Percentiles rank a stretch among this genome's conserved stretches.
Evolutionary conservation across 2,797 vertebrate species (phyloP).

Genomic region (Chloroceryle amazona): DNA sequence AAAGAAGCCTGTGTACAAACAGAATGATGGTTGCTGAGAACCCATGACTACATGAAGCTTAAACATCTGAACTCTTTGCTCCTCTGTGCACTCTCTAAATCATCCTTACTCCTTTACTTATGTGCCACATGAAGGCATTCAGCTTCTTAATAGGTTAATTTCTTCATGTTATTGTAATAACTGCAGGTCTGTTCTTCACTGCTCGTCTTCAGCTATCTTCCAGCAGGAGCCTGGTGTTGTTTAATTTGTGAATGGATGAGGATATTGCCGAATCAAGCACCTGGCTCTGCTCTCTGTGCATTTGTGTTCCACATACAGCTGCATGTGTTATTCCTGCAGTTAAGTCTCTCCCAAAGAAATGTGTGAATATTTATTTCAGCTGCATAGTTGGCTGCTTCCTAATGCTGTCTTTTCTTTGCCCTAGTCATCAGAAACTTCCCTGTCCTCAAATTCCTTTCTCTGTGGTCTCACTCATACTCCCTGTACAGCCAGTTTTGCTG

Average conservation of each 20-base stretch:
- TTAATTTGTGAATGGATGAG: background rate
- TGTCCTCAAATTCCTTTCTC: constrained; percentile 62
- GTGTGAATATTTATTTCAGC: constrained; percentile 42
- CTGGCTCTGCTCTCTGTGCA: background rate
- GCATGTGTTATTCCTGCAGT: constrained; percentile 42
- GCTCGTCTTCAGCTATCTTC: background rate
- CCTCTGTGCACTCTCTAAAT: background rate
- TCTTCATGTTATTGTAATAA: background rate
- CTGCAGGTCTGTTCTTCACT: background rate
- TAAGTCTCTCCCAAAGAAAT: constrained; percentile 28
- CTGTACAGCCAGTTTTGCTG: constrained; percentile 52
- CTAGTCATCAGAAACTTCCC: constrained; percentile 56
- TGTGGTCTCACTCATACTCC: constrained; percentile 54
- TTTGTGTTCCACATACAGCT: constrained; percentile 8
- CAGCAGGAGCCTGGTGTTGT: background rate
- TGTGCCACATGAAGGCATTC: background rate
- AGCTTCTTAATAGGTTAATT: background rate
- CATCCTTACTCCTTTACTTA: background rate
- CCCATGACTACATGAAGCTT: background rate
- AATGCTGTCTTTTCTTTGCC: constrained; percentile 25
- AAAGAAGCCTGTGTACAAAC: background rate
- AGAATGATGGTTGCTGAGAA: background rate
- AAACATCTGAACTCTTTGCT: background rate
- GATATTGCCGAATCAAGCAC: background rate
- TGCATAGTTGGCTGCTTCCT: constrained; percentile 52